Conservation (phyloP, 2,888 invertebrate genomes). For the Lamellibrachia satsuma region DNA sequence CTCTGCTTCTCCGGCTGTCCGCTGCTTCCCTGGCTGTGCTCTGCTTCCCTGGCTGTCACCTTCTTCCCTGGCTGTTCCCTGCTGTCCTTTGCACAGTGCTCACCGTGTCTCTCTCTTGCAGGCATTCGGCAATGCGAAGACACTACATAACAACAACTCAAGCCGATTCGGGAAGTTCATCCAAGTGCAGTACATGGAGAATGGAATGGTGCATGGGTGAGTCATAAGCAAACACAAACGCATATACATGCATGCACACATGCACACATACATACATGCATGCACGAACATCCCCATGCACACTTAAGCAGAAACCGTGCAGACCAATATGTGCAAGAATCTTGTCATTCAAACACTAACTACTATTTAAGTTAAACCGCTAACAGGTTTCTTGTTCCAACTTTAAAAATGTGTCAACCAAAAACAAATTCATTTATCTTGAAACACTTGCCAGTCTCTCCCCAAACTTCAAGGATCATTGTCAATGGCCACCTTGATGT, state of each 20-base stretch:
- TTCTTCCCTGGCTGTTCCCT: not conserved
- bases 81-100: not conserved
- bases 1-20: no score
- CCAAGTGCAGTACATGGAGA: slow-evolving; percentile 96
- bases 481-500: not conserved
- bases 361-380: no score
- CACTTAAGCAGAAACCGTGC: not conserved
- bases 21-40: no score
- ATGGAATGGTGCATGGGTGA: slow-evolving; percentile 96
- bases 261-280: not conserved
- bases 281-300: not conserved
- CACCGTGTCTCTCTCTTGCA: slow-evolving; percentile 54
- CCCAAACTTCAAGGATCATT: not conserved
- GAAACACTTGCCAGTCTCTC: not conserved
- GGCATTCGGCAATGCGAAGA: slow-evolving; percentile 98
- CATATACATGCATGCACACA: not conserved
- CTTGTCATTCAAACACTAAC: not conserved
- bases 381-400: not conserved
- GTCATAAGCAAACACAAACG: slow-evolving; percentile 43
- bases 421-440: not conserved
- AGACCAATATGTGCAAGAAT: not conserved
- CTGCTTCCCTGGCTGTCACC: no score
- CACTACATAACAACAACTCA: slow-evolving; percentile 96
- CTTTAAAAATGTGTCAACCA: not conserved
- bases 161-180: slow-evolving; percentile 98